phyloP scores from a whole-genome alignment of 2,888 invertebrate species.

The Amblyjoppa fuscipennis region DNA sequence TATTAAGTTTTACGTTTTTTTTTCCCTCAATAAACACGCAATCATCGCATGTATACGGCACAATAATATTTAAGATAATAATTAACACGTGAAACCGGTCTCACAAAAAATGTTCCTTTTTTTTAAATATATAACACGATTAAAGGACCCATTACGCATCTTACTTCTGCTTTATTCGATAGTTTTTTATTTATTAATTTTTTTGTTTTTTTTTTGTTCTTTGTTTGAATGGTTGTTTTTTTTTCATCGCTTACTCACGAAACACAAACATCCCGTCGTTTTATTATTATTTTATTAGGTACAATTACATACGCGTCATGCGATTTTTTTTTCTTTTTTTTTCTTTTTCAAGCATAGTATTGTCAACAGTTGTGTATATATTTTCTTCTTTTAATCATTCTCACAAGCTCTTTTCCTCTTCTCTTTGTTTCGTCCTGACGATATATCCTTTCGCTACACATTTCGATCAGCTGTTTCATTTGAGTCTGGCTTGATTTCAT shows the following conservation, averaged over 20 bases:
- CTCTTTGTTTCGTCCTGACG: constrained; percentile 46
- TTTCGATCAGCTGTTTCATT: constrained; percentile 69
- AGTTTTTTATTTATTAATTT: constrained; percentile 20
- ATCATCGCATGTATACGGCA: constrained; percentile 78
- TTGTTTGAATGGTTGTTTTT: constrained; percentile 53
- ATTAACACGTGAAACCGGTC: constrained; percentile 67
- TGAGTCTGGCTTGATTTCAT: constrained; percentile 67
- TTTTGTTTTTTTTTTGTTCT: constrained; percentile 23
- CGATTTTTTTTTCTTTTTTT: constrained; percentile 71
- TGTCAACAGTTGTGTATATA: constrained; percentile 84
- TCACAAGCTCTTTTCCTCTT: constrained; percentile 58
- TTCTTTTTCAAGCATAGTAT: constrained; percentile 82
- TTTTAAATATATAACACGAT: constrained; percentile 44
- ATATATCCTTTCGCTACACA: constrained; percentile 32
- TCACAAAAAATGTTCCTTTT: constrained; percentile 63
- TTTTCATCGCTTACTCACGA: constrained; percentile 77
- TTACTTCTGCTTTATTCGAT: constrained; percentile 56
- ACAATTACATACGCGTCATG: constrained; percentile 82
- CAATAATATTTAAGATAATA: constrained; percentile 69
- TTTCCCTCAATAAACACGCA: constrained; percentile 79
- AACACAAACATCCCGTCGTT: constrained; percentile 79
- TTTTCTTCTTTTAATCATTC: constrained; percentile 70
- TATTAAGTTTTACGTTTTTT: constrained; percentile 65
- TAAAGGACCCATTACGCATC: constrained; percentile 43
- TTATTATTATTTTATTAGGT: constrained; percentile 78